Evolutionary conservation across 2,797 vertebrate species (phyloP).

Genomic region (Staurois parvus): DNA sequence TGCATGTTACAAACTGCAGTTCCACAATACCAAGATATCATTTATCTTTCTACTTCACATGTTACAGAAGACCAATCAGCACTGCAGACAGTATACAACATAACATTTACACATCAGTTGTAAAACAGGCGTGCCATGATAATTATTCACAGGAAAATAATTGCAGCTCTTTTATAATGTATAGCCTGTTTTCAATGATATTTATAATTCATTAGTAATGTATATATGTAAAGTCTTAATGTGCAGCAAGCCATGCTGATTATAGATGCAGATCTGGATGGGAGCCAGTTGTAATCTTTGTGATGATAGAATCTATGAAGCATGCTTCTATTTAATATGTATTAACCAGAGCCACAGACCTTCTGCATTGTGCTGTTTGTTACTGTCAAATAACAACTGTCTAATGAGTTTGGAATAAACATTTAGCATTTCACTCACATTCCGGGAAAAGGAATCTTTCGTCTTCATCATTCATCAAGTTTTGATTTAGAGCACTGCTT

Average conservation of each 20-base stretch:
- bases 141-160: slow-evolving; percentile 20
- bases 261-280: slow-evolving; percentile 37
- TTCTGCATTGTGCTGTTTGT: slow-evolving; percentile 51
- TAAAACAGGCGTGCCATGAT: slow-evolving; percentile 12
- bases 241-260: background rate
- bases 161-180: slow-evolving; percentile 27
- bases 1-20: background rate
- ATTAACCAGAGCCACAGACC: slow-evolving; percentile 47
- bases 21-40: background rate
- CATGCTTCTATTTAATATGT: slow-evolving; percentile 54
- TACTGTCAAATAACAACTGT: slow-evolving; percentile 58
- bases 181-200: slow-evolving; percentile 21
- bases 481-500: slow-evolving; percentile 20
- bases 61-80: background rate
- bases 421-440: slow-evolving; percentile 33
- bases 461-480: slow-evolving; percentile 45
- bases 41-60: background rate
- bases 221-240: slow-evolving; percentile 38
- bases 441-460: slow-evolving; percentile 26
- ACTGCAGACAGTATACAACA: background rate
- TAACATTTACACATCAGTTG: background rate
- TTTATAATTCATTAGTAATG: slow-evolving; percentile 36
- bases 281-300: slow-evolving; percentile 44
- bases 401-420: slow-evolving; percentile 46
- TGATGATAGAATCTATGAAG: slow-evolving; percentile 60